A percentile compares a stretch with the other conserved stretches of the same genome.
These are phyloP conservation scores for Salvator merianae DNA, from an alignment of 2,113 vertebrate species.

Conservation along the genomic window DNA sequence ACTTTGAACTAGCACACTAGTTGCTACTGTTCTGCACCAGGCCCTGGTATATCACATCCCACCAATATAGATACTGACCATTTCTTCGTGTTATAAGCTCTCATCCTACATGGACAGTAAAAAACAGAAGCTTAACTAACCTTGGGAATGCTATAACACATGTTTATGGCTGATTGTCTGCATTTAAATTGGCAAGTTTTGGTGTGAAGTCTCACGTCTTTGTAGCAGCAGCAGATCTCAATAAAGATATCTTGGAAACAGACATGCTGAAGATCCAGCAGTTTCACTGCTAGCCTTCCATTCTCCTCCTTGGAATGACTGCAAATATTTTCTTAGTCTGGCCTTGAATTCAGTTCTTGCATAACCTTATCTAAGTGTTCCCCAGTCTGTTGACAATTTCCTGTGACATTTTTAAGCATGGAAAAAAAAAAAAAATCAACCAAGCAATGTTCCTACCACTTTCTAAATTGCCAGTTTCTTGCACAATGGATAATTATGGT, in stretches of 20 bases:
- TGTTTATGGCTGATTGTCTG: neutral
- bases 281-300: neutral
- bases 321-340: neutral
- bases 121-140: neutral
- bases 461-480: slow-evolving; percentile 17
- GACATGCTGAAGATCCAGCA: neutral
- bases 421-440: neutral
- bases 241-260: neutral
- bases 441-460: neutral
- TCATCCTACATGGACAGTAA: neutral
- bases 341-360: neutral
- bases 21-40: neutral
- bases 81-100: neutral
- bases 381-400: slow-evolving; percentile 25
- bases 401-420: slow-evolving; percentile 30
- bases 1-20: neutral
- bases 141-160: neutral
- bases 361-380: slow-evolving; percentile 8
- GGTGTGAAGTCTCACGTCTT: neutral
- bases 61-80: neutral
- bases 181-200: neutral
- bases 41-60: neutral
- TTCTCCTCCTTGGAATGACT: neutral
- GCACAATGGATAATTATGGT: neutral
- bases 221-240: neutral